phyloP scores from a whole-genome alignment of 2,888 invertebrate species.

The Eupithecia subumbrata region DNA sequence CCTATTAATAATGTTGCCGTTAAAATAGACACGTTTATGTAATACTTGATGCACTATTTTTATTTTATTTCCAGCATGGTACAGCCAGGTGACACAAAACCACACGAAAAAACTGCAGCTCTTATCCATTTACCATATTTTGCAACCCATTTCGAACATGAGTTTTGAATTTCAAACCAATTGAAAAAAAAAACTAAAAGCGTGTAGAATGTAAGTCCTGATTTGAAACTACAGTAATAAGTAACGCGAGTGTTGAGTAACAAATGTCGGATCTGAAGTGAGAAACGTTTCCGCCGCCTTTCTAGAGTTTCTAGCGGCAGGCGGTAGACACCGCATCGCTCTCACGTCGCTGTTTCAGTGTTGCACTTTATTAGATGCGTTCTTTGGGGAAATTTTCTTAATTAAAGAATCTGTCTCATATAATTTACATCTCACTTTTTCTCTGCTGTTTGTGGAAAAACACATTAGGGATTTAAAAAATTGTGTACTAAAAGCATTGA shows the following conservation, averaged over 20 bases:
- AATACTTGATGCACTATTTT: not conserved
- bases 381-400: not conserved
- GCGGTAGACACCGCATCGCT: not conserved
- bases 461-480: too few relatives aligned
- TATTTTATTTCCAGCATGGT: not conserved
- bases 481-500: not conserved
- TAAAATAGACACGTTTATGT: not conserved
- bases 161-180: not conserved
- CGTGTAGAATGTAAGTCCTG: not conserved
- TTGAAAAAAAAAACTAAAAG: not conserved
- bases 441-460: not conserved
- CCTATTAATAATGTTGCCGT: constrained; percentile 25
- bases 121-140: too few relatives aligned
- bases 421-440: not conserved
- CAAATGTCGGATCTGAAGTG: constrained; percentile 2
- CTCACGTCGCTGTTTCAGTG: not conserved
- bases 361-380: not conserved
- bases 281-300: not conserved
- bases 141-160: not conserved
- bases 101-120: too few relatives aligned
- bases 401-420: not conserved
- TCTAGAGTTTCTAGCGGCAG: not conserved
- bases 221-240: not conserved
- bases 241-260: not conserved
- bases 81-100: not conserved